phyloP scores from a whole-genome alignment of 2,113 vertebrate genomes.

The Nycticryphes semicollaris region DNA sequence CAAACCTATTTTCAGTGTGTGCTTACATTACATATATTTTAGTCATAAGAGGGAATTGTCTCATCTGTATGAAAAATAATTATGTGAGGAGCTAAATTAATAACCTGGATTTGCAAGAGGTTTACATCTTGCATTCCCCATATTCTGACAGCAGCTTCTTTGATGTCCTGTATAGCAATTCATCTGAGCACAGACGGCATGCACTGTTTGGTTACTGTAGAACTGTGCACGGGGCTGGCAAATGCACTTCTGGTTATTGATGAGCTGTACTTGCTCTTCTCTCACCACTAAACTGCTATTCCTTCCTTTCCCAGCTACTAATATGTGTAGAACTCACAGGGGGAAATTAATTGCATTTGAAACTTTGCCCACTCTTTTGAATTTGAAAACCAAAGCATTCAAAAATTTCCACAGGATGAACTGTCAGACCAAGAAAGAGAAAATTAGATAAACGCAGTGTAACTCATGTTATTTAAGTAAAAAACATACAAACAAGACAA shows the following conservation, averaged over 20 bases:
- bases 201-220: neutral
- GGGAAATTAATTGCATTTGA: neutral
- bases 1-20: neutral
- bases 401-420: neutral
- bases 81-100: neutral
- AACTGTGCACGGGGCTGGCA: neutral
- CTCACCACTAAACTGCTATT: neutral
- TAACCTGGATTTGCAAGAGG: neutral
- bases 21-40: neutral
- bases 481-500: neutral
- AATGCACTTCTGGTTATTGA: neutral
- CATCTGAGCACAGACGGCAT: neutral
- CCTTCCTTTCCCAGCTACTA: neutral
- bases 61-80: neutral
- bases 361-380: neutral
- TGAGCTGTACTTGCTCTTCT: neutral
- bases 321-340: neutral
- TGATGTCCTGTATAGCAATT: neutral
- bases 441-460: neutral
- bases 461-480: neutral
- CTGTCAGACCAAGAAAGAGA: neutral
- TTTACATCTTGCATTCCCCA: neutral
- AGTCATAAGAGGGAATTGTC: neutral
- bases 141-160: neutral
- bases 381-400: neutral